Percentiles rank a stretch among this genome's conserved stretches.
These are phyloP conservation scores for Brachylomia viminalis DNA, from an alignment of 2,888 invertebrate genomes.

Conservation along the genomic window DNA sequence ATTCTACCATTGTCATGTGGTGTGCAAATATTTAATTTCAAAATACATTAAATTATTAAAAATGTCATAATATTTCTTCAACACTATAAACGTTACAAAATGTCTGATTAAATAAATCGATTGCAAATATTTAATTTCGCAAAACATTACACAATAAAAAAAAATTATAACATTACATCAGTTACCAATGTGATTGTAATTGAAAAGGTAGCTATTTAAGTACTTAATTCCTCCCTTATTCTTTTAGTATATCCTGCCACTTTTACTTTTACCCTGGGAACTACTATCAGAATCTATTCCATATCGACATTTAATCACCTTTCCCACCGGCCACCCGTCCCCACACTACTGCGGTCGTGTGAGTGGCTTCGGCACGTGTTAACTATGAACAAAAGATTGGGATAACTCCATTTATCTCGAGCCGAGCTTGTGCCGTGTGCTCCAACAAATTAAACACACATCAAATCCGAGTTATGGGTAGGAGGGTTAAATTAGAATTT, in stretches of 20 bases:
- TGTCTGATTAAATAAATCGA: no score
- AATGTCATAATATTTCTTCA: no score
- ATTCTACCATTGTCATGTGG: no score
- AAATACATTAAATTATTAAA: no score
- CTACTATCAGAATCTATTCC: not conserved
- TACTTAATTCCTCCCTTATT: not conserved
- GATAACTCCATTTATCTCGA: slow-evolving; percentile 66
- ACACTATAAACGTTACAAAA: no score
- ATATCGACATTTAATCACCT: slow-evolving; percentile 18
- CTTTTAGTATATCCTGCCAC: not conserved
- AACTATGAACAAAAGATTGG: slow-evolving; percentile 69
- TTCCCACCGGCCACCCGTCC: not conserved
- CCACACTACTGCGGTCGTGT: slow-evolving; percentile 58
- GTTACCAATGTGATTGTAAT: no score
- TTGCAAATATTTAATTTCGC: no score
- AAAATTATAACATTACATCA: no score
- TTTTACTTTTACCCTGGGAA: not conserved
- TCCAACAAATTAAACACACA: slow-evolving; percentile 62
- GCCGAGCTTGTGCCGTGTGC: slow-evolving; percentile 41
- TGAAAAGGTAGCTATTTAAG: not conserved
- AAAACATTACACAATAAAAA: no score
- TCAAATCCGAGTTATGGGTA: slow-evolving; percentile 61
- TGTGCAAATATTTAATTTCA: no score
- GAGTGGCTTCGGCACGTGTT: slow-evolving; percentile 65
- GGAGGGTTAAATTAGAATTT: slow-evolving; percentile 52